Evolutionary conservation across 2,113 vertebrate species (phyloP), one percentile per base, ranked within the genome.

Genomic region (Equus przewalskii): DNA sequence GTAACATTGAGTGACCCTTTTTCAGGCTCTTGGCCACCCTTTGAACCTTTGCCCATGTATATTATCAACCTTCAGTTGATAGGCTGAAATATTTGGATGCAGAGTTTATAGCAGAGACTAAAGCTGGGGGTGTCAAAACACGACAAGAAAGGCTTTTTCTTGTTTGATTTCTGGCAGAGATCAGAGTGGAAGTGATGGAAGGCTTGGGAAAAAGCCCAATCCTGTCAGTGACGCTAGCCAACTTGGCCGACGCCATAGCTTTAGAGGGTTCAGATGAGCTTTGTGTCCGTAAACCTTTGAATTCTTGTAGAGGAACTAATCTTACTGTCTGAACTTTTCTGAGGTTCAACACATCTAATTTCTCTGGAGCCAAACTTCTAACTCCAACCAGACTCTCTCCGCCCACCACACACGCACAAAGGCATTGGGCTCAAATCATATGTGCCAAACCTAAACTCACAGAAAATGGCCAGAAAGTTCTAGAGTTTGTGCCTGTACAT

Each of bases 161-260:
- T 97, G 83, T 96, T 97, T 97, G 97, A 98, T 96, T 98, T 96
- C 97, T 98, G 97, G 98, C 98, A 98, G 87, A 81, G 67, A 94
- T 95, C 96, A 97, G 90, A 96, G 94, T 98, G 95, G 97, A 98
- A 97, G 97, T 98, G 97, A 96, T 98, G 95, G 98, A 98, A 98
- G 97, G 88, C 80, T 98, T 98, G 97, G 97, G 97, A 93, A 91
- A 94, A 84, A 86, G 97, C 94, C 98, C 95, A 97, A 92, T 96
- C 69, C 93, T 98, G 98, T 97, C 98, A 96, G 96, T 81, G 97
- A 91, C 96, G 96, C 94, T 41, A 97, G 97, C 97, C 97, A 98
- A 97, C 88, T 98, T 98, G 98, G 98, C 97, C 19, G 67, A 92
- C 90, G 96, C 84, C 72, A 92, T 92, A 96, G 79, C 96, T 97